Evolutionary conservation across 2,797 vertebrate species (phyloP).

Genomic region (Enteromius thamalakanensis): DNA sequence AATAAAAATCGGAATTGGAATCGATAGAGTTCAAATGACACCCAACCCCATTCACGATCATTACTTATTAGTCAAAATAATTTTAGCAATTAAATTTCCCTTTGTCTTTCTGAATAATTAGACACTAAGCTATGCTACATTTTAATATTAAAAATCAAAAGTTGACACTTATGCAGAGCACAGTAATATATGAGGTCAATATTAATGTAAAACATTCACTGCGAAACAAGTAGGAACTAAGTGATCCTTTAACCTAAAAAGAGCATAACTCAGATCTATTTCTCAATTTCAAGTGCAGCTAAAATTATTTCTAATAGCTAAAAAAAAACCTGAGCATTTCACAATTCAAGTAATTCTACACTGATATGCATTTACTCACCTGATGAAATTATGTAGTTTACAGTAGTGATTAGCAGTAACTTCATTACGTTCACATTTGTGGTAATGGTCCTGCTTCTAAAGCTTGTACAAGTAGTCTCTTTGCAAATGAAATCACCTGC

Average conservation of each 20-base stretch:
- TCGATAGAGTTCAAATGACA: background rate
- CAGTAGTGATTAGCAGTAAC: constrained; percentile 3
- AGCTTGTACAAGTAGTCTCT: background rate
- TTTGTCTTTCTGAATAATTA: background rate
- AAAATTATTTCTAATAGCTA: constrained; percentile 2
- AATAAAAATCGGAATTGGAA: background rate
- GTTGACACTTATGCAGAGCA: background rate
- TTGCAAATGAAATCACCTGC: background rate
- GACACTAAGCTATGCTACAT: background rate
- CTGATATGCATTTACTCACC: background rate
- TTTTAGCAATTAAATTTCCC: background rate
- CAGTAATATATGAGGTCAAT: background rate
- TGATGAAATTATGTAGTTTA: constrained; percentile 17
- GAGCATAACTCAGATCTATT: background rate
- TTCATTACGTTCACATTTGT: background rate
- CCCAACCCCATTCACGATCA: background rate
- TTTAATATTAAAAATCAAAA: background rate
- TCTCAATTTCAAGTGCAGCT: constrained; percentile 33
- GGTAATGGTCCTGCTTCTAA: background rate
- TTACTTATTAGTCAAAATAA: background rate
- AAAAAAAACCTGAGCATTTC: constrained; percentile 25
- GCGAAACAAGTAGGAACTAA: constrained; percentile 1
- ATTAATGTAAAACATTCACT: background rate
- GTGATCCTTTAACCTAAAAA: background rate
- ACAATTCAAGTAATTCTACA: constrained; percentile 34